A percentile compares a stretch with the other conserved stretches of the same genome.
Evolutionary conservation across 1,140 invertebrate species (phyloP).

Genomic region (Lasioglossum albipes): DNA sequence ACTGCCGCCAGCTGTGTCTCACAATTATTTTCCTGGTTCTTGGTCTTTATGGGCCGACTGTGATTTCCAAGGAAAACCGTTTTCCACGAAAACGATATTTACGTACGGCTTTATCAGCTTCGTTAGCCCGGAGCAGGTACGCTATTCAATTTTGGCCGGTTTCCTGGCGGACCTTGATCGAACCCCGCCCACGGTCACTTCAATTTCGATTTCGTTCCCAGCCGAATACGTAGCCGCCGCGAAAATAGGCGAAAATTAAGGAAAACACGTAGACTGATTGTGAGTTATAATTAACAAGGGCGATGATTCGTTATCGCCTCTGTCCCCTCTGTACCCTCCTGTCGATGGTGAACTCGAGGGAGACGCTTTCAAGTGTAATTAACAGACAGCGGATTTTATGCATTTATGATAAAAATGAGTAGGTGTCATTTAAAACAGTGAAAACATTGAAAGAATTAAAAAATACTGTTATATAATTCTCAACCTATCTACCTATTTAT

Average conservation of each 20-base stretch:
- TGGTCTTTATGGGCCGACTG: not conserved
- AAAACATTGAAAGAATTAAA: too few species aligned
- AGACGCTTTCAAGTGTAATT: too few species aligned
- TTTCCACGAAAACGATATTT: conserved; percentile 36
- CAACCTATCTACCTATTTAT: too few species aligned
- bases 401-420: too few species aligned
- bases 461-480: too few species aligned
- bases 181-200: conserved; percentile 43
- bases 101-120: conserved; percentile 40
- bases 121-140: conserved; percentile 21
- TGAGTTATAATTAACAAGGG: conserved; percentile 26
- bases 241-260: conserved; percentile 23
- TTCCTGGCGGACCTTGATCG: conserved; percentile 52
- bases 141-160: conserved; percentile 47
- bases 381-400: too few species aligned
- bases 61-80: conserved; percentile 11
- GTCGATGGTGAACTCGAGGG: too few species aligned
- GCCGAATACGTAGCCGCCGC: conserved; percentile 4
- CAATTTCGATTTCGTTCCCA: conserved; percentile 45
- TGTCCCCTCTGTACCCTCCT: too few species aligned
- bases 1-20: not conserved
- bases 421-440: too few species aligned
- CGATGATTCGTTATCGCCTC: not conserved
- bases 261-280: conserved; percentile 24
- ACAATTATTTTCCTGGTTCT: conserved; percentile 5